A percentile compares a stretch with the other conserved stretches of the same genome.
phyloP scores from a whole-genome alignment of 2,888 invertebrate species.

The Torymus aiolomorphi region DNA sequence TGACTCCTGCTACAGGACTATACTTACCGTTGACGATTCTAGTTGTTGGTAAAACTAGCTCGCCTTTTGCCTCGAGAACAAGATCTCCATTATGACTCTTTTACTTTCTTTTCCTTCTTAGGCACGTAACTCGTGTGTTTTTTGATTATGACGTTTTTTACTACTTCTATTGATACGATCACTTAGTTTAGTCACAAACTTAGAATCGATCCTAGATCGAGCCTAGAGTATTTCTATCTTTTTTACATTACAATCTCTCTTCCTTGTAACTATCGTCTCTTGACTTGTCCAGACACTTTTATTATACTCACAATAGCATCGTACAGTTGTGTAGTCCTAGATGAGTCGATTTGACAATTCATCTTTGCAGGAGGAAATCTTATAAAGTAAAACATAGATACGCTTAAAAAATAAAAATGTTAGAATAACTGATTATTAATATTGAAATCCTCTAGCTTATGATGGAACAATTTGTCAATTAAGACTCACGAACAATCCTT shows the following conservation, averaged over 20 bases:
- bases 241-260: conserved; percentile 53
- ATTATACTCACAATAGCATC: conserved; percentile 40
- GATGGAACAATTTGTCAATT: conserved; percentile 9
- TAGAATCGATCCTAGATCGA: conserved; percentile 64
- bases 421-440: background rate
- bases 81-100: conserved; percentile 10
- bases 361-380: conserved; percentile 20
- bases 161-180: conserved; percentile 13
- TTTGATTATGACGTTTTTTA: conserved; percentile 30
- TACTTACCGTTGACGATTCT: conserved; percentile 41
- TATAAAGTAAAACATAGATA: background rate
- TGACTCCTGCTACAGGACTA: conserved; percentile 29
- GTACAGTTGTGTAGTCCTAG: conserved; percentile 42
- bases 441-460: conserved; percentile 42
- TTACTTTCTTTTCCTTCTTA: conserved; percentile 41
- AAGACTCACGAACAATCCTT: conserved; percentile 26
- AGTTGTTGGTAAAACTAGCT: conserved; percentile 61
- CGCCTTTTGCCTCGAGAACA: conserved; percentile 70
- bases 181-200: conserved; percentile 55
- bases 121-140: conserved; percentile 32
- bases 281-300: conserved; percentile 43
- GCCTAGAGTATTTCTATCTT: conserved; percentile 53
- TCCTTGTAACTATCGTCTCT: conserved; percentile 37
- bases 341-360: conserved; percentile 34
- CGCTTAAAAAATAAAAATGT: background rate